These are phyloP conservation scores for Drosophila lacertosa DNA, from an alignment of 1,140 invertebrate species.

Conservation along the genomic window DNA sequence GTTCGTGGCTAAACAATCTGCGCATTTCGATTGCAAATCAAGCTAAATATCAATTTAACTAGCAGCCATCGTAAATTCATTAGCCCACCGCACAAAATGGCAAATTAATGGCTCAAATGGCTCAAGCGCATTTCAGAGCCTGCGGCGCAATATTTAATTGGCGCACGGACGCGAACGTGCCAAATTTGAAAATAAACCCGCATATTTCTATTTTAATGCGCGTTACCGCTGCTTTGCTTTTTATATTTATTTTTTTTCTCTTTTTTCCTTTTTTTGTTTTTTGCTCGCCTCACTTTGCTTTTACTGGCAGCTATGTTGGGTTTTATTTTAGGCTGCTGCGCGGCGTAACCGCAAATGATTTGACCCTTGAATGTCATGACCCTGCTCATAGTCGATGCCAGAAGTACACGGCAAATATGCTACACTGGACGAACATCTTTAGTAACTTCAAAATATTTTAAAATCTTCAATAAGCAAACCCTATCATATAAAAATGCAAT, in stretches of 20 bases:
- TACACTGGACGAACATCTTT: slow-evolving; percentile 5
- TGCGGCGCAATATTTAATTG: slow-evolving; percentile 31
- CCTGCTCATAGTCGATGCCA: slow-evolving; percentile 2
- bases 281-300: not conserved
- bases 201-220: slow-evolving; percentile 37
- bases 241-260: not conserved
- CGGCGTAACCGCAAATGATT: slow-evolving; percentile 37
- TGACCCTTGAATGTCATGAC: slow-evolving; percentile 63
- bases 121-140: slow-evolving; percentile 10
- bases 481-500: no score
- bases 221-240: slow-evolving; percentile 1
- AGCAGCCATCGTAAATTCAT: slow-evolving; percentile 38
- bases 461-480: no score
- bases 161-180: slow-evolving; percentile 9
- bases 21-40: slow-evolving; percentile 15
- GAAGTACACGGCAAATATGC: not conserved
- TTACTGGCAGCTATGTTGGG: slow-evolving; percentile 7
- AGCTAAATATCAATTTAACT: slow-evolving; percentile 29
- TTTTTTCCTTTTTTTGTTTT: not conserved
- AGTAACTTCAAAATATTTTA: no score
- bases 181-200: slow-evolving; percentile 39
- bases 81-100: slow-evolving; percentile 19
- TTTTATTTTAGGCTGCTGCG: slow-evolving; percentile 26
- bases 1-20: not conserved
- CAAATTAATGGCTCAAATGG: slow-evolving; percentile 44